Evolutionary conservation across 2,888 invertebrate species (phyloP), one percentile per base, ranked within the genome.

Genomic region (Hirtodrosophila trivittata): DNA sequence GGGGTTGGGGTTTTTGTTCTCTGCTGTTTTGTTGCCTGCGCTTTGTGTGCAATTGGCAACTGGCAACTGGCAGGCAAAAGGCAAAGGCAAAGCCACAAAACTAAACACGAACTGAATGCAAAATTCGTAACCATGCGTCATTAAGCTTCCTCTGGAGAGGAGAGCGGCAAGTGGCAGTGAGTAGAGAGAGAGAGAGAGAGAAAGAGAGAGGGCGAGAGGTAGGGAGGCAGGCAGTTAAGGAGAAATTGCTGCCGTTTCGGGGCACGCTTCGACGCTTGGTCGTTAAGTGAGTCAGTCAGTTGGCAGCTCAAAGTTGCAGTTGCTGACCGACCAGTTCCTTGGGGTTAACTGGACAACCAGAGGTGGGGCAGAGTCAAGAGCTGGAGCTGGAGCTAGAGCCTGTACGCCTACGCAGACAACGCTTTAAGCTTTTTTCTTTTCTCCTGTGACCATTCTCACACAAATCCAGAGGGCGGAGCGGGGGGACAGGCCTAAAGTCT

Each of bases 51-150:
- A 56, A 45, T 51, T 69, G 42, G 12, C 42, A 39, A 42, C 37
- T 33, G 50, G 10, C 42, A 28, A 38, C 1, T 26, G 37, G 5
- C 28, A 33, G 57, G 51, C 49, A 66, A 50, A 67, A 45, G 47
- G 67, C 42, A 46, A n/a, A n/a, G n/a, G n/a, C 69, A 54, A 60
- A 71, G 62, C 59, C 77, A 41, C 69, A 73, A 73, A 73, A 70
- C 73, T 70, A 76, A 76, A 76, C 75, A 73, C 70, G 52, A 72
- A 66, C 77, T 65, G 75, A 75, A 76, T 76, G 77, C 70, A 76
- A 76, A 72, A 70, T 60, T 75, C 46, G 58, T 66, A 57, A 47
- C 35, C 70, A 76, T 76, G 75, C 75, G 75, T 76, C 75, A 75
- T 75, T 73, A 76, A 65, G 39, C 60, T 56, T 5, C 64, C 33